A percentile compares a stretch with the other conserved stretches of the same genome.
These are phyloP conservation scores for Cremastinae sp. DNA, from an alignment of 2,888 invertebrate genomes.

Conservation along the genomic window DNA sequence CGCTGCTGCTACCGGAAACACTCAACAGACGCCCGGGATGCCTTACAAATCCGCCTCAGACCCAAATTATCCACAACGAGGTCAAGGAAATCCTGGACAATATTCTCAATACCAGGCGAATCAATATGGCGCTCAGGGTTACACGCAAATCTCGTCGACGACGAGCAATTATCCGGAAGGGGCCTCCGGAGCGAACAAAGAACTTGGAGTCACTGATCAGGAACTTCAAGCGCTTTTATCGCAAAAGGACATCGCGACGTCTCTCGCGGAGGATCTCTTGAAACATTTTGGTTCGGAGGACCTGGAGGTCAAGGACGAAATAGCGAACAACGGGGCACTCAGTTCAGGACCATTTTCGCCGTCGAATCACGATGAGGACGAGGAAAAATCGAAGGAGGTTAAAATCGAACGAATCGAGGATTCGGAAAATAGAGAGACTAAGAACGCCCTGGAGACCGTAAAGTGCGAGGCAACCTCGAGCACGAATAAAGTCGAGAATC, in stretches of 20 bases:
- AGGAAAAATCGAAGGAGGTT: constrained; percentile 77
- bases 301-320: constrained; percentile 81
- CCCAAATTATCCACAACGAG: constrained; percentile 72
- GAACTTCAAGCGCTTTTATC: constrained; percentile 88
- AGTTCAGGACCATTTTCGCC: constrained; percentile 83
- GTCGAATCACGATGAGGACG: constrained; percentile 77
- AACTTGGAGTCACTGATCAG: constrained; percentile 85
- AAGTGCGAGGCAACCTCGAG: constrained; percentile 80
- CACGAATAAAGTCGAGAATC: constrained; percentile 76
- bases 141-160: constrained; percentile 79
- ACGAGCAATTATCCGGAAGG: constrained; percentile 77
- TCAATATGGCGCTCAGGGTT: constrained; percentile 76
- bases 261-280: constrained; percentile 92
- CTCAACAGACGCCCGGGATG: constrained; percentile 80
- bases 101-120: constrained; percentile 71
- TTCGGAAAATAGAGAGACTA: constrained; percentile 56
- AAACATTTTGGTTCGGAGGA: constrained; percentile 91
- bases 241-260: constrained; percentile 88
- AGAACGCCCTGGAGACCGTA: constrained; percentile 69
- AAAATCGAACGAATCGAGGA: constrained; percentile 64
- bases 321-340: constrained; percentile 76
- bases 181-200: constrained; percentile 73
- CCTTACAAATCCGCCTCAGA: constrained; percentile 81
- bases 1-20: constrained; percentile 80
- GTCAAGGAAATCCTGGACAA: constrained; percentile 59